Conservation (phyloP, 1,140 invertebrate genomes). For the Platorchestia sp. region DNA sequence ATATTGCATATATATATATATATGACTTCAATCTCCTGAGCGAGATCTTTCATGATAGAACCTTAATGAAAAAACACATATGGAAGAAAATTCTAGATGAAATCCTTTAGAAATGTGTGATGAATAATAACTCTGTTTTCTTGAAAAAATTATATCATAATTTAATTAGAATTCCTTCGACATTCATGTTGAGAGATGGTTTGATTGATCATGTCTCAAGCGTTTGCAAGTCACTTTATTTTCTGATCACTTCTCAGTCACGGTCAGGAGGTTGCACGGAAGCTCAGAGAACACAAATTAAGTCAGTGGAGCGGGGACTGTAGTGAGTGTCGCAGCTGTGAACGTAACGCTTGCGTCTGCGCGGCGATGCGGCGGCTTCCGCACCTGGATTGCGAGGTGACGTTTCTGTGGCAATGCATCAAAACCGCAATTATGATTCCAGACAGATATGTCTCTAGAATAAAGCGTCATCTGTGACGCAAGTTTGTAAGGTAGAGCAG, state of each 20-base stretch:
- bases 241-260: background rate
- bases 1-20: too few species aligned
- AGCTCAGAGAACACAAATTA: background rate
- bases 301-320: background rate
- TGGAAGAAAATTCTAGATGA: too few species aligned
- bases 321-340: background rate
- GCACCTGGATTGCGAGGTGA: background rate
- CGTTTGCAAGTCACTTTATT: background rate
- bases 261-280: background rate
- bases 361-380: background rate
- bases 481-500: background rate
- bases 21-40: too few species aligned
- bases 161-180: background rate
- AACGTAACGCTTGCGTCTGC: background rate
- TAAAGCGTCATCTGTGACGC: background rate
- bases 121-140: too few species aligned
- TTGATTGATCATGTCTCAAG: background rate
- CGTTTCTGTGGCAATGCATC: background rate
- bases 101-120: too few species aligned
- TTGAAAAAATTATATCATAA: too few species aligned
- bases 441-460: background rate
- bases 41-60: too few species aligned
- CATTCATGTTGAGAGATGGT: background rate
- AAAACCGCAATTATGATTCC: background rate
- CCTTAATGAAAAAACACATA: too few species aligned